Evolutionary conservation across 2,888 invertebrate genomes (phyloP), one percentile per base, ranked within the genome.

Genomic region (Cerastis rubricosa): DNA sequence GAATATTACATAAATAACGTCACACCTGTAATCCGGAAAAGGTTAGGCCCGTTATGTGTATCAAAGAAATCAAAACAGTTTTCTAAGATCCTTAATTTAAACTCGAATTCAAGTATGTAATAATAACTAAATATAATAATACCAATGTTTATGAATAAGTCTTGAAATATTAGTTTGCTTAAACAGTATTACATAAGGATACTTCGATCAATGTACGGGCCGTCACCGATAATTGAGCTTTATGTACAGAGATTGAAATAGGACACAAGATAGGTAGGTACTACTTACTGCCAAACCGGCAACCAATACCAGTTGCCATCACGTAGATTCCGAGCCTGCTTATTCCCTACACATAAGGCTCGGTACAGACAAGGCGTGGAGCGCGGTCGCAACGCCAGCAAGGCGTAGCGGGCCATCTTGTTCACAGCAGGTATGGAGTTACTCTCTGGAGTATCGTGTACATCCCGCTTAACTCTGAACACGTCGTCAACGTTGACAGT

Each of bases 241-340:
- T n/a, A 35, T 29, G 17, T 17, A 59, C 8, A 29, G 2, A n/a
- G n/a, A 64, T 17, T 49, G 35, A 49, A 49, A 49, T 49, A 49
- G 47, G 40, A 14, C 22, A 51, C 8, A 25, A 45, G 12, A 47
- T 35, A 25, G 57, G 12, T 45, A 9, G 12, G 11, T 4, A 71
- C 47, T 81, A 94, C 94, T 94, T 96, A 98, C 98, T 98, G 98
- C 98, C 98, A 98, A 81, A 98, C 96, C 0, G 98, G 98, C 76
- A 98, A 94, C 97, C 98, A 98, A 85, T 98, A 97, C 91, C 97
- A 97, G 78, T 97, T 97, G 14, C 95, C 96, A 76, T 97, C 97
- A 0, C 92, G 90, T 71, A 97, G 91, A 43, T 92, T 93, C 78
- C 97, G 97, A 0, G 98, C 97, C 85, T 95, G 97, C 86, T 96